Evolutionary conservation across 2,888 invertebrate species (phyloP).

Genomic region (Thymelicus sylvestris): DNA sequence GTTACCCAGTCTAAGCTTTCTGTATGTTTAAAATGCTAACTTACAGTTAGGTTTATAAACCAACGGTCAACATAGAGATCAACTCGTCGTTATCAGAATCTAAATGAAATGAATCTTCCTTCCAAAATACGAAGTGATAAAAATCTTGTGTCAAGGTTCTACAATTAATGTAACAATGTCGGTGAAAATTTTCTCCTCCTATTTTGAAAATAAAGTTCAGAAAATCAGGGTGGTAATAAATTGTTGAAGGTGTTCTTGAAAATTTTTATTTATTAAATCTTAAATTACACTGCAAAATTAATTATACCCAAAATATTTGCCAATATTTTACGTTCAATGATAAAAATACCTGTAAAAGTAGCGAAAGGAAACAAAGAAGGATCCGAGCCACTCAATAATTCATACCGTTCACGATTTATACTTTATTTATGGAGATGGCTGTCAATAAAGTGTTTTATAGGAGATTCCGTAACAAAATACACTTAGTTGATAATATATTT

Average conservation of each 20-base stretch:
- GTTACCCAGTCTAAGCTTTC: too few relatives aligned
- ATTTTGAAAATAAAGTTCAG: not conserved
- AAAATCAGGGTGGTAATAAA: not conserved
- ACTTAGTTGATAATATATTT: conserved; percentile 10
- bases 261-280: not conserved
- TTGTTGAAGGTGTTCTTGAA: not conserved
- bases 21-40: too few relatives aligned
- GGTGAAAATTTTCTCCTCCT: too few relatives aligned
- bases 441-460: conserved; percentile 18
- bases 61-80: too few relatives aligned
- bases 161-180: too few relatives aligned
- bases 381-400: conserved; percentile 3
- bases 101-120: too few relatives aligned
- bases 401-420: conserved; percentile 5
- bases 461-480: conserved; percentile 1
- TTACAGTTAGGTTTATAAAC: too few relatives aligned
- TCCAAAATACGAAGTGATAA: too few relatives aligned
- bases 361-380: not conserved
- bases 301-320: not conserved
- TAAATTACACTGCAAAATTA: not conserved
- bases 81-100: too few relatives aligned
- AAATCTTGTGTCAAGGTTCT: too few relatives aligned
- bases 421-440: conserved; percentile 10
- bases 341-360: conserved; percentile 1
- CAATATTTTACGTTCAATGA: conserved; percentile 4